These are phyloP conservation scores for Cosmia pyralina DNA, from an alignment of 2,888 invertebrate species.

Conservation along the genomic window DNA sequence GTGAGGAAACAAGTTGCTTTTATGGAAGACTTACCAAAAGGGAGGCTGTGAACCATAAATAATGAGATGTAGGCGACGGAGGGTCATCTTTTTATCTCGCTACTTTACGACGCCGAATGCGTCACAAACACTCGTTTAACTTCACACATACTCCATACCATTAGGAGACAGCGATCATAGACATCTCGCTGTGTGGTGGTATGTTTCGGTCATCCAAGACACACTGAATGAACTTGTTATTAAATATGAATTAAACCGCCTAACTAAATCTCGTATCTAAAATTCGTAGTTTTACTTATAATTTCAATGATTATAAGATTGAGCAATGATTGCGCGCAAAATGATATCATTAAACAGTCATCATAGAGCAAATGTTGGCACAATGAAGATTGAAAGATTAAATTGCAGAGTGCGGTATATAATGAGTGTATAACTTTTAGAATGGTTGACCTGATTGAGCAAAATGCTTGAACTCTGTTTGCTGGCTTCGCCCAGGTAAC, in stretches of 20 bases:
- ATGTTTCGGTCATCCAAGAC: slow-evolving; percentile 12
- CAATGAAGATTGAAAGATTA: slow-evolving; percentile 39
- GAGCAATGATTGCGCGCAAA: slow-evolving; percentile 38
- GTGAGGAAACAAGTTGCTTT: slow-evolving; percentile 61
- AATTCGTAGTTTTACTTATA: slow-evolving; percentile 17
- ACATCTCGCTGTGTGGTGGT: neutral
- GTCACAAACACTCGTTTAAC: slow-evolving; percentile 66
- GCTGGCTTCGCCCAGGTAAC: slow-evolving; percentile 24
- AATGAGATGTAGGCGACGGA: slow-evolving; percentile 72
- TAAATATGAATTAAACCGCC: slow-evolving; percentile 3
- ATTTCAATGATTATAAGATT: slow-evolving; percentile 39
- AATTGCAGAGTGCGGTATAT: slow-evolving; percentile 17
- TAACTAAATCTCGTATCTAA: slow-evolving; percentile 13
- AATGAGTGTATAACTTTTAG: slow-evolving; percentile 17
- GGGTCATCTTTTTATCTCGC: slow-evolving; percentile 78
- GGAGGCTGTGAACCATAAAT: slow-evolving; percentile 81
- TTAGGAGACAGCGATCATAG: slow-evolving; percentile 1
- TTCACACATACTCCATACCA: slow-evolving; percentile 33
- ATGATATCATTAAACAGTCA: slow-evolving; percentile 43
- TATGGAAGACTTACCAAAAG: slow-evolving; percentile 74
- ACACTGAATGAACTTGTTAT: slow-evolving; percentile 9
- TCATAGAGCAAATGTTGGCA: slow-evolving; percentile 33
- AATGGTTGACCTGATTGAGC: slow-evolving; percentile 28
- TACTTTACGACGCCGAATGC: slow-evolving; percentile 74
- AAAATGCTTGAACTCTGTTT: slow-evolving; percentile 18